Evolutionary conservation across 2,888 invertebrate genomes (phyloP).

Genomic region (Kryphioiulus occultus): DNA sequence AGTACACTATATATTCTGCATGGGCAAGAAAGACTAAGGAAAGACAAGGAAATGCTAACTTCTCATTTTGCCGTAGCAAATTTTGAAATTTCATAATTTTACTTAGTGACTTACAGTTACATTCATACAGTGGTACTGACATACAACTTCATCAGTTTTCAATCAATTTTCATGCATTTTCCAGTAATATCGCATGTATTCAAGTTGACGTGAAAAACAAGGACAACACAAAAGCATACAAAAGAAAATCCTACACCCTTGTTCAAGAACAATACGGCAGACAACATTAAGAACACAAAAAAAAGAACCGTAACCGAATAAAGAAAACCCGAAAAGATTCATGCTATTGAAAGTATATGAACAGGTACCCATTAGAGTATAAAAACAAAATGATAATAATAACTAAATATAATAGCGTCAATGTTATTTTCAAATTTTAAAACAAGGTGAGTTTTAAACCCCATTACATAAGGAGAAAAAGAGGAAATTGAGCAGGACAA

Average conservation of each 20-base stretch:
- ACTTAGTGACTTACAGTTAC: no score
- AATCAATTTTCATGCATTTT: neutral
- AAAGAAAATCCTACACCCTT: neutral
- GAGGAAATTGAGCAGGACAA: slow-evolving; percentile 41
- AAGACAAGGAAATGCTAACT: neutral
- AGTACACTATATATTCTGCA: neutral
- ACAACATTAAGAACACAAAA: neutral
- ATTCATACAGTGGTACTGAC: no score
- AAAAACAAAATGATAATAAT: no score
- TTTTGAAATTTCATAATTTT: no score
- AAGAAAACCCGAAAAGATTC: neutral
- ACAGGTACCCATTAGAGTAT: neutral
- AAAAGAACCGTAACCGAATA: neutral
- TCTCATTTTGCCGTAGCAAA: no score
- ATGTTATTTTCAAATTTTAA: neutral
- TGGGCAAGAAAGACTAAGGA: neutral
- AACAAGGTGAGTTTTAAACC: neutral
- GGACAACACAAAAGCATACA: neutral
- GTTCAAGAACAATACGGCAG: neutral
- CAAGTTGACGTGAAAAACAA: neutral
- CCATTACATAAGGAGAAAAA: slow-evolving; percentile 1
- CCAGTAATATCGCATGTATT: neutral
- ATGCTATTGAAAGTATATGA: neutral
- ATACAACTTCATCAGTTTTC: neutral
- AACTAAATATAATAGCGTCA: neutral